Conservation (phyloP, 2,113 vertebrate species). For the Mobula hypostoma region DNA sequence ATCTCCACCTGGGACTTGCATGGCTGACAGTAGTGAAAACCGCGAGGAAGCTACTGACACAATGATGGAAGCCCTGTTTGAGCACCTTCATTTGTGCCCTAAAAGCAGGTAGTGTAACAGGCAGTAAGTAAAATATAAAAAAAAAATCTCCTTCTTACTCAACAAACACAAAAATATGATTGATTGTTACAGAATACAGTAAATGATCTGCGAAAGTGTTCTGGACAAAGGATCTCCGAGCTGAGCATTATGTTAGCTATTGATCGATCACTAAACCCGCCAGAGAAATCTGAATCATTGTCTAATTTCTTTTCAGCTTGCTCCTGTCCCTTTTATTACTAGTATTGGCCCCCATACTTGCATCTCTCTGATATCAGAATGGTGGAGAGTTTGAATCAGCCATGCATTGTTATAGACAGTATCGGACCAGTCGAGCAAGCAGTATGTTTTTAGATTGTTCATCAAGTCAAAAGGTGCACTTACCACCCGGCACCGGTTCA, state of each 20-base stretch:
- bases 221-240: neutral
- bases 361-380: neutral
- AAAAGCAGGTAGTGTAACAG: no score
- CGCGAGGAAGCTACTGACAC: no score
- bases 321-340: conserved; percentile 1
- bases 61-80: no score
- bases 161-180: neutral
- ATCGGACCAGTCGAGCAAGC: neutral
- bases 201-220: neutral
- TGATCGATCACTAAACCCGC: neutral
- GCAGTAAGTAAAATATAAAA: no score
- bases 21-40: no score
- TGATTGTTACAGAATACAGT: neutral
- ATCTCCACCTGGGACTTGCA: no score
- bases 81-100: no score
- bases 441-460: neutral
- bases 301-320: neutral
- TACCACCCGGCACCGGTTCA: neutral
- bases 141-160: no score
- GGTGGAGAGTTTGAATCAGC: neutral
- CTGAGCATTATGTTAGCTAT: neutral
- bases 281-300: conserved; percentile 12
- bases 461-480: neutral
- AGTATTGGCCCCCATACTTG: neutral
- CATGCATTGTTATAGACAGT: neutral